A percentile compares a stretch with the other conserved stretches of the same genome.
Conservation (phyloP, 64 coral and sea anemone species). For the Acropora tenuis region DNA sequence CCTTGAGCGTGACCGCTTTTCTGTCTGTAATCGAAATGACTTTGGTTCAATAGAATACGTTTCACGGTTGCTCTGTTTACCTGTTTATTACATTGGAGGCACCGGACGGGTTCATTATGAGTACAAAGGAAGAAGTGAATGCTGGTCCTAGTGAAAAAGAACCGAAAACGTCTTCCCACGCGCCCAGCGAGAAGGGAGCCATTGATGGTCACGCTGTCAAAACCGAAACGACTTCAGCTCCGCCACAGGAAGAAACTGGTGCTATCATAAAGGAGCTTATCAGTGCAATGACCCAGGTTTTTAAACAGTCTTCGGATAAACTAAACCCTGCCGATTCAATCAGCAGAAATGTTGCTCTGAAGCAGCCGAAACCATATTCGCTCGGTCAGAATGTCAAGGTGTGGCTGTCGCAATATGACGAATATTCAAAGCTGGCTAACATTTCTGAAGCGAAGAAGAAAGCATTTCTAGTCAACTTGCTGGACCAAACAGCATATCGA, state of each 20-base stretch:
- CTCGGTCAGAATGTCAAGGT: conserved; percentile 64
- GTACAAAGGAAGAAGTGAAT: background rate
- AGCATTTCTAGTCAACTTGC: conserved; percentile 31
- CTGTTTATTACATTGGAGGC: background rate
- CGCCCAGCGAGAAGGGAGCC: background rate
- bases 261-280: background rate
- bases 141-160: background rate
- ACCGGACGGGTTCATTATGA: background rate
- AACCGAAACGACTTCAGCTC: background rate
- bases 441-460: background rate
- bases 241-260: background rate
- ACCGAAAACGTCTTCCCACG: background rate
- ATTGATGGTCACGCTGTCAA: background rate
- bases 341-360: background rate
- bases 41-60: too few species aligned
- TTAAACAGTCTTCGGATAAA: conserved; percentile 18
- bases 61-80: too few species aligned
- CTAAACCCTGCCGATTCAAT: conserved; percentile 2
- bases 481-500: conserved; percentile 65
- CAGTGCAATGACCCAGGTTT: background rate
- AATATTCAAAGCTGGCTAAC: conserved; percentile 43
- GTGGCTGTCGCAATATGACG: conserved; percentile 59
- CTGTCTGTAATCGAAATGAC: too few species aligned
- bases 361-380: conserved; percentile 14
- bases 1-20: too few species aligned